Base-by-base conservation (phyloP, 2,888 invertebrate genomes). In the Zaprionus obscuricornis region DNA sequence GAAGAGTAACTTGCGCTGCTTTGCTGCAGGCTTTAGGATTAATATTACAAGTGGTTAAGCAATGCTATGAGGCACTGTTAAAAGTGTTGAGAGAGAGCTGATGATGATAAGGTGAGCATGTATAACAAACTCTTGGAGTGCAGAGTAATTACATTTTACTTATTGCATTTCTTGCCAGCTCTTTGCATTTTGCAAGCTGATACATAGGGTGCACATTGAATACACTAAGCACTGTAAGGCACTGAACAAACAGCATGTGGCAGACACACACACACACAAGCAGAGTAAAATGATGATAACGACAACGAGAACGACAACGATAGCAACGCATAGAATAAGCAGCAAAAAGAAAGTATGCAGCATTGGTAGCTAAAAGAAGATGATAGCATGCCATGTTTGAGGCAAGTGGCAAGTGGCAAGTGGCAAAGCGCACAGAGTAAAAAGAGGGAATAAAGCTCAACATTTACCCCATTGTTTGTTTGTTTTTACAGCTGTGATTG, bases 401-500 rank as follows among this genome's bases (percentile, higher is more conserved):
- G 16, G 43, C 13, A 1, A 20, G 5, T 27, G 8, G 1, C 16
- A 18, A 3, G 17, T 1, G 5, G 26, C 6, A 5, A 16, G 14
- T 3, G 13, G 20, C 17, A 5, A 1, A 8, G 13, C 13, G 27
- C 27, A 51, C 39, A 42, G 59, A 33, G 50, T 14, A 20, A 20
- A 34, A 14, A 14, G 20, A 10, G 33, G 3, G 29, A 10, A 7
- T 13, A 8, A n/a, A 40, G 33, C 55, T 36, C 58, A 58, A 56
- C 36, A 27, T 55, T 52, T 45, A 54, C 54, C 40, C 74, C 67
- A 66, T 84, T 84, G 82, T 76, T 81, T 84, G 85, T 82, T 78
- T 78, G 82, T 71, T 77, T 74, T 85, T 78, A 72, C 78, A 85
- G 59, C 82, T 74, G 85, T 82, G 78, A 85, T 79, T 79, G 85